These are phyloP conservation scores for Cosmorhoe ocellata DNA, from an alignment of 2,888 invertebrate genomes.

Conservation along the genomic window DNA sequence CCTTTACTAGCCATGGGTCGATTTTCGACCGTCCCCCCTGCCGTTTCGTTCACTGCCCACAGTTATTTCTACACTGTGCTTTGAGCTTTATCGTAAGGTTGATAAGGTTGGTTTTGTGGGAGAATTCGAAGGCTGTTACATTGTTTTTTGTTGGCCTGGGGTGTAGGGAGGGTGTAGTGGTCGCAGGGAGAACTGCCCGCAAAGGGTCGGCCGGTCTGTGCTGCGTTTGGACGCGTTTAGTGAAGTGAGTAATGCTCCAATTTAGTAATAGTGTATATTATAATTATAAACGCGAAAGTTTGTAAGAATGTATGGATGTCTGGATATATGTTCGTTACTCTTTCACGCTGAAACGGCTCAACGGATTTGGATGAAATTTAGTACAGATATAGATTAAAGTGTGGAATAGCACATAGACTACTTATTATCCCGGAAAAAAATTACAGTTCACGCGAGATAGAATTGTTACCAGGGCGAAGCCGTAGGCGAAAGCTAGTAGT, in stretches of 20 bases:
- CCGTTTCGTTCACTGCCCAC: conserved; percentile 61
- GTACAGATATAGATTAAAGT: no score
- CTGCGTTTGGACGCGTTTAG: conserved; percentile 53
- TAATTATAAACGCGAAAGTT: no score
- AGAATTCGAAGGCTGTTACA: conserved; percentile 45
- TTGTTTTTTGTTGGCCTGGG: conserved; percentile 64
- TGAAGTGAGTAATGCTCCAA: not conserved
- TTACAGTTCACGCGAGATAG: no score
- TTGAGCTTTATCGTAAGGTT: conserved; percentile 18
- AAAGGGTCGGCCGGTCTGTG: conserved; percentile 72
- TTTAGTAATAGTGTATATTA: not conserved
- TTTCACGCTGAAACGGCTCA: no score
- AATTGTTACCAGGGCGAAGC: no score
- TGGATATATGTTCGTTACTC: no score
- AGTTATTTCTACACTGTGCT: not conserved
- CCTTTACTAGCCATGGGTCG: conserved; percentile 71
- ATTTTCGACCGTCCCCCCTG: conserved; percentile 66
- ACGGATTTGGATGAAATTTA: no score
- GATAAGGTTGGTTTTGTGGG: conserved; percentile 45
- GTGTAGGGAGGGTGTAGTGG: conserved; percentile 77
- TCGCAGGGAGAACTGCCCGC: conserved; percentile 80
- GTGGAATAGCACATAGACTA: no score
- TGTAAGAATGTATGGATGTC: no score
- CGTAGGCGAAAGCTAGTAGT: no score
- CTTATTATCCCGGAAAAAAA: no score